Evolutionary conservation across 2,113 vertebrate genomes (phyloP).

Genomic region (Eidolon helvum): DNA sequence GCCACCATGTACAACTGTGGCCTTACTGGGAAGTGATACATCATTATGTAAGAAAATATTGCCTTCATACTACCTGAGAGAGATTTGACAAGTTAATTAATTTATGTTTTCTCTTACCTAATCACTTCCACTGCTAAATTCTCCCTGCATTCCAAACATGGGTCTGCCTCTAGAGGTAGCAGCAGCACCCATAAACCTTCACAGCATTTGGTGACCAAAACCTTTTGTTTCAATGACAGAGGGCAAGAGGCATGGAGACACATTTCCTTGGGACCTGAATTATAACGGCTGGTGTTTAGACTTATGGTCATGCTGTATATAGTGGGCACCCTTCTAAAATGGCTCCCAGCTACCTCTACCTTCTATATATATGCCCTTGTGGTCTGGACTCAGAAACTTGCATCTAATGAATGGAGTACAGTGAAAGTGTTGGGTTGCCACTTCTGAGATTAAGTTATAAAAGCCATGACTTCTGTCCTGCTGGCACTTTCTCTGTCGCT

Average conservation of each 20-base stretch:
- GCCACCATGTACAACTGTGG: neutral
- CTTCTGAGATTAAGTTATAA: neutral
- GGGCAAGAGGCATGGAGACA: neutral
- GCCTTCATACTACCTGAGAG: neutral
- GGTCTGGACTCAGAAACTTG: neutral
- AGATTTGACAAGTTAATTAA: neutral
- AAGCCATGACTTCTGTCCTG: neutral
- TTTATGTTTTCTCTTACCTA: neutral
- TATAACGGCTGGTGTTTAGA: neutral
- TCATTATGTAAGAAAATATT: neutral
- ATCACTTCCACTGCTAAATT: neutral
- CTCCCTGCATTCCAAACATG: neutral
- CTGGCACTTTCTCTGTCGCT: neutral
- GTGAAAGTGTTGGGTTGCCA: neutral
- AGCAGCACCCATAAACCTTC: neutral
- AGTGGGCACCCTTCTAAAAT: neutral
- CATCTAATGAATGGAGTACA: neutral
- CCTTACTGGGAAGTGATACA: neutral
- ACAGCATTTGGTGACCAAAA: neutral
- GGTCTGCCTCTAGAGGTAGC: neutral
- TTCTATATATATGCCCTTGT: neutral
- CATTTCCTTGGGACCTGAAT: neutral
- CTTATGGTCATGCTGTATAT: neutral
- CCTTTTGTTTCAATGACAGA: slow-evolving; percentile 2
- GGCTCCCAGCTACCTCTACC: neutral